phyloP scores from a whole-genome alignment of 92 coral and sea anemone species.

The Actinernus sp. region DNA sequence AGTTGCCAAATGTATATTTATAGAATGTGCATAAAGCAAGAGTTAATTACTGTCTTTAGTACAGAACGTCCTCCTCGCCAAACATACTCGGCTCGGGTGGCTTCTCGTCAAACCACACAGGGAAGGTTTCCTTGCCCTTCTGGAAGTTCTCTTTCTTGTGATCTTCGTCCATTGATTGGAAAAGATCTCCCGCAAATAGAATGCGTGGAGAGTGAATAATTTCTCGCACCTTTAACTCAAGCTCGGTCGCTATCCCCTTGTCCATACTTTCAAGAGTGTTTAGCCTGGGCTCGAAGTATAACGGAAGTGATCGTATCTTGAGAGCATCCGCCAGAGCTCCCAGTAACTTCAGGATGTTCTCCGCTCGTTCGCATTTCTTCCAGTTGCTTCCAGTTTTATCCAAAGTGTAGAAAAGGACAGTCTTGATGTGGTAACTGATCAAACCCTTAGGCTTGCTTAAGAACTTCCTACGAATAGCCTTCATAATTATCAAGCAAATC shows the following conservation, averaged over 20 bases:
- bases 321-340: conserved; percentile 35
- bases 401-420: conserved; percentile 28
- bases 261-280: conserved; percentile 50
- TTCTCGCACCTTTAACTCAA: conserved; percentile 24
- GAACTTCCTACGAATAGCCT: conserved; percentile 45
- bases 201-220: conserved; percentile 24
- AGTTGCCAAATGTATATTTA: too few relatives aligned
- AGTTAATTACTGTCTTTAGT: too few relatives aligned
- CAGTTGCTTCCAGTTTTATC: conserved; percentile 43
- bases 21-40: too few relatives aligned
- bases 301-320: conserved; percentile 31
- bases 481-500: conserved; percentile 37
- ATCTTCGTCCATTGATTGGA: conserved; percentile 34
- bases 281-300: conserved; percentile 38
- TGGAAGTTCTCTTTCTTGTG: conserved; percentile 45
- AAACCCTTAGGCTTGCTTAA: conserved; percentile 42
- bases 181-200: conserved; percentile 18
- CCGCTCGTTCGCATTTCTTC: conserved; percentile 29
- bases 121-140: conserved; percentile 10
- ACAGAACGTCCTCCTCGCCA: neutral
- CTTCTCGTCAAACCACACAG: conserved; percentile 47
- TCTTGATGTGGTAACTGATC: conserved; percentile 35
- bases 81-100: conserved; percentile 39
- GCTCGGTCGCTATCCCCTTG: conserved; percentile 17
- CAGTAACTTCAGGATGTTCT: conserved; percentile 36